Conservation (phyloP, 2,113 vertebrate species). For the Grammomys dolichurus region DNA sequence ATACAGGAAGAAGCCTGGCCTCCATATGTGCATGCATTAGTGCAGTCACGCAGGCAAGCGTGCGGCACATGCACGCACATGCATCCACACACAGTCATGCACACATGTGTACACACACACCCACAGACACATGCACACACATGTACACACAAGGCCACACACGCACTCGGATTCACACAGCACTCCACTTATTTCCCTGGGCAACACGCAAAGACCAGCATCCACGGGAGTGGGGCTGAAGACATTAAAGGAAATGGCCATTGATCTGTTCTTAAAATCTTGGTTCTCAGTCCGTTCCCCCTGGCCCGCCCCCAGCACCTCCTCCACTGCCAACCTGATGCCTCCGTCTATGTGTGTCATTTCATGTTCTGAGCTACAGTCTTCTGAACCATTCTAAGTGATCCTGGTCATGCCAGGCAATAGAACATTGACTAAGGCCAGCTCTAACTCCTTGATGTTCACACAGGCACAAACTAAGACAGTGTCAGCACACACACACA, state of each 20-base stretch:
- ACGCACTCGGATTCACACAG: too few species aligned
- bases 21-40: not conserved
- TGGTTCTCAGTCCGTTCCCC: too few species aligned
- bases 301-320: not conserved
- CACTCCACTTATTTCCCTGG: not conserved
- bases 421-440: not conserved
- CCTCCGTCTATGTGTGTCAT: accelerated
- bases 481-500: not conserved
- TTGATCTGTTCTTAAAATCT: not conserved
- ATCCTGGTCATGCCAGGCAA: not conserved
- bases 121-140: not conserved
- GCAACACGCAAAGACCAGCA: not conserved
- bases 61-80: too few species aligned
- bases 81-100: too few species aligned
- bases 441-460: not conserved
- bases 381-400: not conserved
- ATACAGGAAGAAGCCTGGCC: not conserved
- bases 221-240: not conserved
- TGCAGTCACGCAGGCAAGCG: not conserved
- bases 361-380: not conserved
- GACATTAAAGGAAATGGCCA: not conserved
- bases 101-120: too few species aligned
- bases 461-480: not conserved
- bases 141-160: accelerated
- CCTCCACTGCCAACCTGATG: not conserved